Evolutionary conservation across 2,113 vertebrate species (phyloP).

Genomic region (Meles meles): DNA sequence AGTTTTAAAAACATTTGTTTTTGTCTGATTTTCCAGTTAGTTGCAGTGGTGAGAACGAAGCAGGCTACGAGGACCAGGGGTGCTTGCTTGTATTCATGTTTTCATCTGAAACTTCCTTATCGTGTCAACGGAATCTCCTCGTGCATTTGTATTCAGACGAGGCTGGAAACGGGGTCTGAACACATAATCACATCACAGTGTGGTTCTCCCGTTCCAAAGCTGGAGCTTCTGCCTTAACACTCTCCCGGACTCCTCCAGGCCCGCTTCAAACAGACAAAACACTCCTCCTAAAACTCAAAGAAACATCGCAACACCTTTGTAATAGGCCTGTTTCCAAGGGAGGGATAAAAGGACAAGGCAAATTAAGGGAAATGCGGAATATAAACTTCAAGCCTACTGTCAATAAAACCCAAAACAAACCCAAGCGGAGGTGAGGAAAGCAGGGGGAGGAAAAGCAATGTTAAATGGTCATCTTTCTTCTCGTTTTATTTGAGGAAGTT

Average conservation of each 20-base stretch:
- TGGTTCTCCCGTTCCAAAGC: conserved; percentile 45
- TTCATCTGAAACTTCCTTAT: not conserved
- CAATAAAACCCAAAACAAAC: conserved; percentile 70
- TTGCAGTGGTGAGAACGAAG: not conserved
- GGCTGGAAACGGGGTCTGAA: conserved; percentile 29
- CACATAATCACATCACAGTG: conserved; percentile 41
- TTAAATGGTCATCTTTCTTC: conserved; percentile 76
- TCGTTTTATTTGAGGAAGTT: conserved; percentile 82
- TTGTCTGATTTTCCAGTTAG: not conserved
- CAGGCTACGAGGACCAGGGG: not conserved
- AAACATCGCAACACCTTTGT: conserved; percentile 70
- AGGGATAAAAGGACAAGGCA: conserved; percentile 52
- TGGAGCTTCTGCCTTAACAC: conserved; percentile 47
- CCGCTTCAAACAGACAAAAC: conserved; percentile 68
- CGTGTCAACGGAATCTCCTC: not conserved
- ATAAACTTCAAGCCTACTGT: conserved; percentile 59
- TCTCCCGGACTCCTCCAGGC: conserved; percentile 56
- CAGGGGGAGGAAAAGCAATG: conserved; percentile 72
- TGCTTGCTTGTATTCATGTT: not conserved
- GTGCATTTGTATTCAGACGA: conserved; percentile 33
- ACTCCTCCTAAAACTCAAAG: conserved; percentile 71
- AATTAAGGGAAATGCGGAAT: conserved; percentile 72
- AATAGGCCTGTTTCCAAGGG: conserved; percentile 56
- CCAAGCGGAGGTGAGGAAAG: conserved; percentile 73
- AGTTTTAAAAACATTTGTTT: not conserved